A percentile compares a stretch with the other conserved stretches of the same genome.
Evolutionary conservation across 1,140 invertebrate genomes (phyloP).

Genomic region (Colletes gigas): DNA sequence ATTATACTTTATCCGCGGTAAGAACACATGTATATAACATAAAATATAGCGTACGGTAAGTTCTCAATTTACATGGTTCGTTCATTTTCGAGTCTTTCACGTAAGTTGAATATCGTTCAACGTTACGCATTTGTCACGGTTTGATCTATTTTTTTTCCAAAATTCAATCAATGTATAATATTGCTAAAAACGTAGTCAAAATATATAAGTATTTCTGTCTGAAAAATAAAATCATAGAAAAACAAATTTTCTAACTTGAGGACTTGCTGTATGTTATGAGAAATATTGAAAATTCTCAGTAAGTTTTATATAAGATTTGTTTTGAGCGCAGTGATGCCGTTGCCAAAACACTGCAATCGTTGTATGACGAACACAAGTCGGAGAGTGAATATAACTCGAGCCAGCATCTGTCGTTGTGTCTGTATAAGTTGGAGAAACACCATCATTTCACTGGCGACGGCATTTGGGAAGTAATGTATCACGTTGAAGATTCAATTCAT

Average conservation of each 20-base stretch:
- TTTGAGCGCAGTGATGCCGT: constrained; percentile 67
- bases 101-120: too few species aligned
- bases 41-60: too few species aligned
- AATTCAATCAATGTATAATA: too few species aligned
- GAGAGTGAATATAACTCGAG: constrained; percentile 39
- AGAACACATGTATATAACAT: constrained; percentile 1
- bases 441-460: constrained; percentile 72
- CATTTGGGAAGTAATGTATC: constrained; percentile 56
- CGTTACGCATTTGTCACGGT: too few species aligned
- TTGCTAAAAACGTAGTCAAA: too few species aligned
- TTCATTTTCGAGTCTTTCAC: too few species aligned
- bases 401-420: constrained; percentile 69
- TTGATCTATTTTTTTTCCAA: too few species aligned
- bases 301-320: background rate
- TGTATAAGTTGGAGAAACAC: constrained; percentile 72
- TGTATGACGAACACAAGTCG: constrained; percentile 51
- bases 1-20: constrained; percentile 66
- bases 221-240: too few species aligned
- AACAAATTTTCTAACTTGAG: too few species aligned
- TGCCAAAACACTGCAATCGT: constrained; percentile 55
- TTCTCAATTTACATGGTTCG: too few species aligned
- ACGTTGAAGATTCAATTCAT: background rate
- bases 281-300: background rate
- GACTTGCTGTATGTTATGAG: too few species aligned
- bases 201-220: too few species aligned